phyloP scores from a whole-genome alignment of 2,113 vertebrate species.

The Lycaon pictus region DNA sequence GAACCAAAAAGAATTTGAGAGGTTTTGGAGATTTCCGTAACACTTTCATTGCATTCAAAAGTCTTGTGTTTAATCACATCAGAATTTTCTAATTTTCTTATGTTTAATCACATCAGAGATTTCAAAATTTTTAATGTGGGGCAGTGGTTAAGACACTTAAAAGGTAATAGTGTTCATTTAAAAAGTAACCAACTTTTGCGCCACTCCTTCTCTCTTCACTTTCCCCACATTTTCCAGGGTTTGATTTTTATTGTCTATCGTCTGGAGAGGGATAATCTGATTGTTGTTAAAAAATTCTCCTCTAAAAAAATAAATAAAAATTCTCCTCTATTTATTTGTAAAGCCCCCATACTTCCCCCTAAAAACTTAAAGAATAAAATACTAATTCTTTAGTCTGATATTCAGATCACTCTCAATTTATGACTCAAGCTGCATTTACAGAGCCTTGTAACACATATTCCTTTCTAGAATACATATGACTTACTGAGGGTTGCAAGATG shows the following conservation, averaged over 20 bases:
- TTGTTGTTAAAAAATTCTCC: not conserved
- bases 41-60: not conserved
- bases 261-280: not conserved
- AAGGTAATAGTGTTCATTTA: not conserved
- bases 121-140: not conserved
- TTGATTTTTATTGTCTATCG: not conserved
- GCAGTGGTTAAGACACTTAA: not conserved
- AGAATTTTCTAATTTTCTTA: not conserved
- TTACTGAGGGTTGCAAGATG: not conserved
- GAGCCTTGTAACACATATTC: not conserved
- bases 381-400: not conserved
- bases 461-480: not conserved
- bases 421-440: not conserved
- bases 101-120: not conserved
- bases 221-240: not conserved
- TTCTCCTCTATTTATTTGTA: not conserved
- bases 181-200: not conserved
- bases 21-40: not conserved
- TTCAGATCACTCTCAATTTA: not conserved
- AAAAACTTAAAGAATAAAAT: not conserved
- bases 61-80: not conserved
- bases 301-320: no score
- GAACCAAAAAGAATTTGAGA: not conserved
- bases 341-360: rapidly evolving
- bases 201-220: not conserved